Base-by-base conservation (phyloP, 30 jellyfish, hydroid and myxozoan genomes). In the Turritopsis dohrnii region DNA sequence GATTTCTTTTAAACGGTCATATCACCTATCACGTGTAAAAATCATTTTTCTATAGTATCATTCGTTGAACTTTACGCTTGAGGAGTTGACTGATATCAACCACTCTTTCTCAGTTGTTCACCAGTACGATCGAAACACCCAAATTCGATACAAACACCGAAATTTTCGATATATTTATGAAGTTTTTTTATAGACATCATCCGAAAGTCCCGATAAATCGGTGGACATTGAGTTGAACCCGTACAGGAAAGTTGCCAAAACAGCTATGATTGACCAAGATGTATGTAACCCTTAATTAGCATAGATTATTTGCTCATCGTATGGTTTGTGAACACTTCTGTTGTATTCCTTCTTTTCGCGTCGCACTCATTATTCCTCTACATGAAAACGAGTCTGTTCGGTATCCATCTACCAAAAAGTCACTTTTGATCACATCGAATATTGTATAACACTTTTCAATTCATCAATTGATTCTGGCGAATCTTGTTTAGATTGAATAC, bases 181-280 rank as follows among this genome's bases (percentile, higher is more conserved):
- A 3, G 60, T 3, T 41, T 41, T 13, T 41, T 41, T 41, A 41
- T 69, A 69, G 77, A 69, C 22, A 1, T 1, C 77, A 69, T 23
- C 7, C 22, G 77, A 69, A n/a, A 27, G 22, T n/a, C 30, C 77
- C 28, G 77, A 69, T 69, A 27, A 69, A 69, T 27, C 77, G 9
- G 77, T 69, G 77, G 83, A 74, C 18, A 26, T 29, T 7, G 83
- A 26, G 24, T 41, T 74, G 26, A 74, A 74, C n/a, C 83, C 83
- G 0, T 74, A 74, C 41, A 28, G 83, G 27, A 74, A 74, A 52
- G 83, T 29, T 74, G 83, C 83, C 13, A 74, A 74, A 74, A 24
- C 83, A 9, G 83, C 83, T 23, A 20, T n/a, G 24, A 28, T 74
- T 16, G 83, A 74, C 9, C 72, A 52, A n/a, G 83, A 74, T 74